phyloP scores from a whole-genome alignment of 2,113 vertebrate genomes.

The Colinus virginianus region DNA sequence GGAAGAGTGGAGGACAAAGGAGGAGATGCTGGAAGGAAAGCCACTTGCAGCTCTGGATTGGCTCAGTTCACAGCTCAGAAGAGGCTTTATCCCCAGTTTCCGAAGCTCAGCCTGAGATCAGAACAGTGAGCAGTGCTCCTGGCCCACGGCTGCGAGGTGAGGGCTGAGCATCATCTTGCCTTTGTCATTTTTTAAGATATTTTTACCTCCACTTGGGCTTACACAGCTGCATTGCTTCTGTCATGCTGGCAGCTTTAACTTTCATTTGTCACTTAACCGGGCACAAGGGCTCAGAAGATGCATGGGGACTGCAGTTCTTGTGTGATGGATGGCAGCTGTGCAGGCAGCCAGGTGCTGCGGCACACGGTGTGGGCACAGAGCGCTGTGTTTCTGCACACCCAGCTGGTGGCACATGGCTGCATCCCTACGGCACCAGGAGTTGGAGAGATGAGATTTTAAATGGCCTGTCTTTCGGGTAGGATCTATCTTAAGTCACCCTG shows the following conservation, averaged over 20 bases:
- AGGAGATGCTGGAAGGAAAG: neutral
- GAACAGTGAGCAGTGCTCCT: neutral
- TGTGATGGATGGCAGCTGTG: neutral
- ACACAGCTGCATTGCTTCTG: neutral
- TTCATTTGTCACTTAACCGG: neutral
- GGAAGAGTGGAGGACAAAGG: neutral
- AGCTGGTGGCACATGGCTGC: neutral
- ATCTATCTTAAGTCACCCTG: neutral
- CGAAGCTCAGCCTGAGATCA: neutral
- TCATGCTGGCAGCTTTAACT: neutral
- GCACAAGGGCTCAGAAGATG: neutral
- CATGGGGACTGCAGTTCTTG: neutral
- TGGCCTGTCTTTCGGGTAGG: neutral
- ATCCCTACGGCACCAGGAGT: neutral
- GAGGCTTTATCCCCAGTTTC: neutral
- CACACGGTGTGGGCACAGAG: rapidly evolving
- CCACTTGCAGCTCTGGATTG: neutral
- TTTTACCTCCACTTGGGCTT: neutral
- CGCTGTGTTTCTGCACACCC: rapidly evolving
- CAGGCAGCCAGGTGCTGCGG: neutral
- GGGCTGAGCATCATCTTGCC: neutral
- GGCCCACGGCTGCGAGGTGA: neutral
- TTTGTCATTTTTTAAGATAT: neutral
- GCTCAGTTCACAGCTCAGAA: neutral
- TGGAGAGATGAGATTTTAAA: neutral